Base-by-base conservation (phyloP, 1,140 invertebrate species). In the Orius insidiosus region DNA sequence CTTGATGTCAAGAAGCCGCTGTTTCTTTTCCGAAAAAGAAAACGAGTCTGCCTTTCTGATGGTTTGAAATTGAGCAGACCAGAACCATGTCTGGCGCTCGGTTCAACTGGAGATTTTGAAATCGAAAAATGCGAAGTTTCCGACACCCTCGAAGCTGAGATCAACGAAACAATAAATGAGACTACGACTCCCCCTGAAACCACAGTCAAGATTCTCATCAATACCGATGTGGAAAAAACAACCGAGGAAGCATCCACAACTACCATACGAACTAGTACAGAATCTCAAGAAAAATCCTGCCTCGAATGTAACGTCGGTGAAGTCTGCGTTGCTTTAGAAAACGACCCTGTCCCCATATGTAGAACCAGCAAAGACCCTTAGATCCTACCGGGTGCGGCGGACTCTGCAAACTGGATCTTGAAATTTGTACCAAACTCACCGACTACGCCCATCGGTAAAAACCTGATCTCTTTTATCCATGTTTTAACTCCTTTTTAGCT, bases 361-460 rank as follows among this genome's bases (percentile, higher is more conserved):
- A 63, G 69, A 53, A 54, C 54, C 35, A 64, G 68, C 1, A 48
- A 62, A 1, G 77, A 85, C 58, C 54, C 58, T 5, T 63, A 4
- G 80, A 84, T 59, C 73, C 76, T 1, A 78, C 76, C 48, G 81
- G 76, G 48, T 85, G 80, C 55, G 78, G 76, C 7, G 81, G 81
- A 2, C 63, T 77, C 5, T 85, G 81, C 56, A 60, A 68, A 18
- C 62, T 78, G n/a, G 73, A 76, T 49, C 71, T 68, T 10, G 75
- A 85, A 58, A 72, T 74, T 48, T 85, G 81, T 59, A 75, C 78
- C 58, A 62, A 72, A 45, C 63, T 84, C 3, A 73, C 78, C 47
- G 56, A 61, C 3, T 61, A 67, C 36, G 68, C 69, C 2, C 72
- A 63, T 54, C 68, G 67, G 67, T 71, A 52, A 50, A 4, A 7